Base-by-base conservation (phyloP, 2,888 invertebrate genomes). In the Harpagoxenus sublaevis region DNA sequence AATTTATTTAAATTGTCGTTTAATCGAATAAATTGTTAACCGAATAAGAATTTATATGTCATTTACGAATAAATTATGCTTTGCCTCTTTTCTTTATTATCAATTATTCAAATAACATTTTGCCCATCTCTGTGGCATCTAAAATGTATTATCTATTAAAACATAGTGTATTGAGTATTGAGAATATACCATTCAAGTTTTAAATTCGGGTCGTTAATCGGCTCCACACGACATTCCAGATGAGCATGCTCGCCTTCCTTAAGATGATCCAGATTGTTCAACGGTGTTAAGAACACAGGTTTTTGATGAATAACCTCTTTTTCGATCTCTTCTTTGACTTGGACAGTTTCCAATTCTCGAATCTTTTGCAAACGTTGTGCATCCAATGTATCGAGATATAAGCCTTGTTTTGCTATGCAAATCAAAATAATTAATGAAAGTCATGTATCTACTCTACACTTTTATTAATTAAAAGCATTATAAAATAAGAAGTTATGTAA, bases 161-260 rank as follows among this genome's bases (percentile, higher is more conserved):
- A 23, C 23, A 23, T 23, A 23, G 35, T 9, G 10, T 31, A 68
- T 31, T 31, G 18, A 48, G 2, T 68, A 4, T 68, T 48, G 3
- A 8, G 9, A 45, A 48, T 28, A 6, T 90, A 94, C 99, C 99
- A 99, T 96, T 99, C 99, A 88, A 99, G 98, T 94, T 97, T 98
- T 85, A 99, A 95, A 92, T 98, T 98, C 0, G 98, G 96, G 95
- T 99, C 99, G 93, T 98, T 98, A 85, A 99, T 98, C 15, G 99
- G 99, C 94, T 98, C 98, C 62, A 99, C 97, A 91, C 98, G 97
- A 94, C 98, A 98, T 95, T 99, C 99, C 90, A 99, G 96, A 95
- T 99, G 99, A 87, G 98, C 98, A 91, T 98, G 98, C 93, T 98
- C 98, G 66, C 98, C 97, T 96, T 99, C 98, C 94, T 98, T 98